A percentile compares a stretch with the other conserved stretches of the same genome.
phyloP scores from a whole-genome alignment of 1,140 invertebrate species.

The Temnothorax curvispinosus region DNA sequence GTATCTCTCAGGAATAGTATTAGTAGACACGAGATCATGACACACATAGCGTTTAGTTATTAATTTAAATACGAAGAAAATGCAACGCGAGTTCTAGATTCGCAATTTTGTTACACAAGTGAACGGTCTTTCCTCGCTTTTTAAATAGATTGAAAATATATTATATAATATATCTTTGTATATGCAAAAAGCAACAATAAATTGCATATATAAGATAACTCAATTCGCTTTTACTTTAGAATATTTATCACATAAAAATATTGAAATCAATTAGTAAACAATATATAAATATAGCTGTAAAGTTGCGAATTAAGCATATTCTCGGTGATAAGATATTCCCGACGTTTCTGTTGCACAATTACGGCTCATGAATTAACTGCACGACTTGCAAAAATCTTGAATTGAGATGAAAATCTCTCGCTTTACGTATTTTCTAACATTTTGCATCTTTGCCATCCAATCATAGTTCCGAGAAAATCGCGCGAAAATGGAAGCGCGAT shows the following conservation, averaged over 20 bases:
- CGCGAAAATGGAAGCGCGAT: not conserved
- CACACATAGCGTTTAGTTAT: not conserved
- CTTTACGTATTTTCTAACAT: not conserved
- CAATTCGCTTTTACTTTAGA: not conserved
- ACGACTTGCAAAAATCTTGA: not conserved
- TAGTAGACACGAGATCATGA: not conserved
- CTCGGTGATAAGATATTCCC: conserved; percentile 5
- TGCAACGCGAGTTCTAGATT: not conserved
- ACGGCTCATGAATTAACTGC: not conserved
- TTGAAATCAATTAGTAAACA: not conserved
- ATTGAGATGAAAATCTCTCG: not conserved
- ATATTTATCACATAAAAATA: not conserved
- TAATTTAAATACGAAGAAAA: not conserved
- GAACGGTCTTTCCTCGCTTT: conserved; percentile 17
- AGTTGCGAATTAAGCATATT: not conserved
- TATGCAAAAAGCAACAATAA: conserved; percentile 30
- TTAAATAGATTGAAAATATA: not conserved
- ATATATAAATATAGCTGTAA: not conserved
- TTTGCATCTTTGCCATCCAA: not conserved
- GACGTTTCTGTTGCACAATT: not conserved
- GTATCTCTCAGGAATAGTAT: conserved; percentile 40
- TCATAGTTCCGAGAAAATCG: not conserved
- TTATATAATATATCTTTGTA: conserved; percentile 30
- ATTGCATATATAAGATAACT: conserved; percentile 25
- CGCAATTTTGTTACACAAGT: not conserved